phyloP scores from a whole-genome alignment of 2,113 vertebrate genomes.

The Hemibagrus wyckioides region DNA sequence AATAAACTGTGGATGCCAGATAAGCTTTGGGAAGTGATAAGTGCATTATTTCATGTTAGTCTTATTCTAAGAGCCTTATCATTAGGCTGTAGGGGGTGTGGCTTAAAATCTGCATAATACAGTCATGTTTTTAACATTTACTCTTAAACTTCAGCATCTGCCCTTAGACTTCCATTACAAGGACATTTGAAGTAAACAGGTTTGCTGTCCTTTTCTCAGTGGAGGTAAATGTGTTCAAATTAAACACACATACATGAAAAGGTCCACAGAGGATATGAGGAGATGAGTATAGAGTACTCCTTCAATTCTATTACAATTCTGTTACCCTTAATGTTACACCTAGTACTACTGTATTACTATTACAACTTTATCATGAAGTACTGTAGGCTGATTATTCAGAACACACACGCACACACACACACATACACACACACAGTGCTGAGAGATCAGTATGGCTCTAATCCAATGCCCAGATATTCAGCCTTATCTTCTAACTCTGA shows the following conservation, averaged over 20 bases:
- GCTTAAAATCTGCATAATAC: no score
- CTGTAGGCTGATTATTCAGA: no score
- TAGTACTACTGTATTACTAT: background rate
- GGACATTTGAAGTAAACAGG: background rate
- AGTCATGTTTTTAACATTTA: background rate
- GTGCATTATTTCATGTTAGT: background rate
- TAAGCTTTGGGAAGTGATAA: background rate
- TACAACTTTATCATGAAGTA: background rate
- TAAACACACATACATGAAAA: background rate
- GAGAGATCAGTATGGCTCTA: background rate
- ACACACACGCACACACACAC: background rate
- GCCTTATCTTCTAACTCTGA: background rate
- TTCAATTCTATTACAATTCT: background rate
- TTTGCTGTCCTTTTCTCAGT: background rate
- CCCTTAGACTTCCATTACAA: background rate
- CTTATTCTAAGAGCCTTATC: background rate
- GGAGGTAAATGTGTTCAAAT: background rate
- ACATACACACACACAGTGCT: background rate
- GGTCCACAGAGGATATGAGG: no score
- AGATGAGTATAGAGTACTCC: no score
- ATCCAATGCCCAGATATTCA: background rate
- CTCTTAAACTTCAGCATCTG: background rate
- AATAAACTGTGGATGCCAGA: background rate
- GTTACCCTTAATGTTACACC: background rate
- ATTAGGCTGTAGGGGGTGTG: no score